A percentile compares a stretch with the other conserved stretches of the same genome.
Evolutionary conservation across 2,113 vertebrate genomes (phyloP).

Genomic region (Cariama cristata): DNA sequence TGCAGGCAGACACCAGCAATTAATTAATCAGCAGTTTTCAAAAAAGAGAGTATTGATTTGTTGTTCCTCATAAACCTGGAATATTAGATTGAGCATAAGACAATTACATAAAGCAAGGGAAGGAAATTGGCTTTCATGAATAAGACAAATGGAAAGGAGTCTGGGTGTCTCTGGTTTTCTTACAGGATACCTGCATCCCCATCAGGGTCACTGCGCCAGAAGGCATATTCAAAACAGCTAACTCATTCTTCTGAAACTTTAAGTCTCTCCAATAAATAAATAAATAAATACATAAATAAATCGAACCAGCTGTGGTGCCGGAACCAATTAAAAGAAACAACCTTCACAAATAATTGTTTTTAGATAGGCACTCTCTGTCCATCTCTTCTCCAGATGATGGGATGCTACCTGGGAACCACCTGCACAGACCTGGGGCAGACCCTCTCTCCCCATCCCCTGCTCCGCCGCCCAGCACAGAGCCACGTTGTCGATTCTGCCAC

Average conservation of each 20-base stretch:
- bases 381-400: background rate
- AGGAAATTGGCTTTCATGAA: slow-evolving; percentile 6
- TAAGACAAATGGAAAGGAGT: background rate
- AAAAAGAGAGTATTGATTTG: slow-evolving; percentile 56
- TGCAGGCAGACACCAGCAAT: slow-evolving; percentile 21
- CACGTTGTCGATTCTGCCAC: background rate
- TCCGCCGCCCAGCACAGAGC: background rate
- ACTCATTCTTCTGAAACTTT: background rate
- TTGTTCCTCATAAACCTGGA: slow-evolving; percentile 55
- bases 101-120: slow-evolving; percentile 26
- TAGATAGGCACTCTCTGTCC: fast-evolving
- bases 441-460: fast-evolving
- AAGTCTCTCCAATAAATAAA: background rate
- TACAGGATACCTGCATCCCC: background rate
- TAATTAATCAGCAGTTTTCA: slow-evolving; percentile 48
- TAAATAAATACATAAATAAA: background rate
- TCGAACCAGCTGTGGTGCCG: fast-evolving
- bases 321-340: background rate
- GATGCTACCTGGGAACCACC: background rate
- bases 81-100: slow-evolving; percentile 42
- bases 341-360: background rate
- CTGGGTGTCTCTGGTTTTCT: background rate
- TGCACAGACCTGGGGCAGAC: fast-evolving
- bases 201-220: background rate
- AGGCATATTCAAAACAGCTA: background rate